Percentiles rank a stretch among this genome's conserved stretches.
These are phyloP conservation scores for Leptodactylus fallax DNA, from an alignment of 2,797 vertebrate genomes.

Conservation along the genomic window DNA sequence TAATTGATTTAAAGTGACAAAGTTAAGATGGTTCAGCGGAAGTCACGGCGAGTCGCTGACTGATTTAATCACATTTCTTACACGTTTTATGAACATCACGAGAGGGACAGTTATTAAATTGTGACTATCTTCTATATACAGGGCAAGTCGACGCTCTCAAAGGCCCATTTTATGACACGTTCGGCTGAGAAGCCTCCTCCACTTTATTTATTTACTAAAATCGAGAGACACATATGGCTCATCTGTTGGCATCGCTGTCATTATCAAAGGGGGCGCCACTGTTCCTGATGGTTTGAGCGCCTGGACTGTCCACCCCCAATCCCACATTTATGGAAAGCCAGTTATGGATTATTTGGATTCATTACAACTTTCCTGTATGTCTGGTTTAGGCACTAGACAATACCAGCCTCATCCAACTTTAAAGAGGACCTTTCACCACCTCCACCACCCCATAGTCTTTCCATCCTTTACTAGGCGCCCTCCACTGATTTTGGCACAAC, in stretches of 20 bases:
- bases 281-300: no score
- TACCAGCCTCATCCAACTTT: neutral
- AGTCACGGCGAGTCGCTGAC: neutral
- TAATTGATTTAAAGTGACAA: conserved; percentile 46
- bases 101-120: no score
- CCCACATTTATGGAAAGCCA: neutral
- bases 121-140: neutral
- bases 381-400: neutral
- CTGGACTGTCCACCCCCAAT: neutral
- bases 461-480: no score
- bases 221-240: neutral
- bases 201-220: no score
- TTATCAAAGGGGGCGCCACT: neutral
- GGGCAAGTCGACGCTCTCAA: neutral
- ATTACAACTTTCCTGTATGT: no score
- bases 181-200: neutral
- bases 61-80: conserved; percentile 17
- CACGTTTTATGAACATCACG: neutral
- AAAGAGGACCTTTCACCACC: no score
- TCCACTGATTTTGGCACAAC: no score
- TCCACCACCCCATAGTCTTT: no score
- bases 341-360: no score
- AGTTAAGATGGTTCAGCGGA: conserved; percentile 40
- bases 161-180: neutral
- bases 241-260: neutral